Evolutionary conservation across 2,888 invertebrate genomes (phyloP).

Genomic region (Diploptera punctata): DNA sequence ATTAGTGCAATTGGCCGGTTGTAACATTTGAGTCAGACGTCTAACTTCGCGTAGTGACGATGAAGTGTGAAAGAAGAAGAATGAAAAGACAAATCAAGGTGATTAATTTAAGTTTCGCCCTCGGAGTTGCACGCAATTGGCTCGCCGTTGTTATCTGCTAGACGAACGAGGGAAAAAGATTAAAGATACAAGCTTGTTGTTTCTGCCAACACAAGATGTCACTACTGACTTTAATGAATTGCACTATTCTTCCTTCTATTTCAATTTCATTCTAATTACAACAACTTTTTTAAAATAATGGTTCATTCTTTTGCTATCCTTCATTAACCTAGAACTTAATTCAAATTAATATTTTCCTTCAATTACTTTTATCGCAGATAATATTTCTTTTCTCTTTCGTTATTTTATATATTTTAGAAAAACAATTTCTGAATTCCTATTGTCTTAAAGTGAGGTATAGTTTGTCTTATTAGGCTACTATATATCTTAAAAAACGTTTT

Average conservation of each 20-base stretch:
- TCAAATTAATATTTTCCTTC: not conserved
- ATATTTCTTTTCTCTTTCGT: not conserved
- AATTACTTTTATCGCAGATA: too few relatives aligned
- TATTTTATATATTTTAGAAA: not conserved
- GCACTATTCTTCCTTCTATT: too few relatives aligned
- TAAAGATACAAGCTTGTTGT: not conserved
- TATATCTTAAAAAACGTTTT: too few relatives aligned
- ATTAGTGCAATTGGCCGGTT: too few relatives aligned
- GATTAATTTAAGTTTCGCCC: constrained; percentile 11
- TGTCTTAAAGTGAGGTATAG: too few relatives aligned
- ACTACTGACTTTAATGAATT: too few relatives aligned
- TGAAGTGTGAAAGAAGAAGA: not conserved
- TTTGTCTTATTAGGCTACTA: too few relatives aligned
- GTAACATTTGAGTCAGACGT: not conserved
- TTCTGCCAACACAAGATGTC: too few relatives aligned
- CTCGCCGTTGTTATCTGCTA: constrained; percentile 4
- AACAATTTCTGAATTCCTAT: not conserved
- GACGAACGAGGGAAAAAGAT: not conserved
- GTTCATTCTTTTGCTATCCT: not conserved
- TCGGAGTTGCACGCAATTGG: not conserved
- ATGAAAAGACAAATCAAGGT: constrained; percentile 18
- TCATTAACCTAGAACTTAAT: not conserved
- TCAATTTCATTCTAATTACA: too few relatives aligned
- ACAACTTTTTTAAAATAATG: not conserved
- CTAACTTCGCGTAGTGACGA: not conserved